Conservation (phyloP, 2,113 vertebrate species). For the Solenodon paradoxus region DNA sequence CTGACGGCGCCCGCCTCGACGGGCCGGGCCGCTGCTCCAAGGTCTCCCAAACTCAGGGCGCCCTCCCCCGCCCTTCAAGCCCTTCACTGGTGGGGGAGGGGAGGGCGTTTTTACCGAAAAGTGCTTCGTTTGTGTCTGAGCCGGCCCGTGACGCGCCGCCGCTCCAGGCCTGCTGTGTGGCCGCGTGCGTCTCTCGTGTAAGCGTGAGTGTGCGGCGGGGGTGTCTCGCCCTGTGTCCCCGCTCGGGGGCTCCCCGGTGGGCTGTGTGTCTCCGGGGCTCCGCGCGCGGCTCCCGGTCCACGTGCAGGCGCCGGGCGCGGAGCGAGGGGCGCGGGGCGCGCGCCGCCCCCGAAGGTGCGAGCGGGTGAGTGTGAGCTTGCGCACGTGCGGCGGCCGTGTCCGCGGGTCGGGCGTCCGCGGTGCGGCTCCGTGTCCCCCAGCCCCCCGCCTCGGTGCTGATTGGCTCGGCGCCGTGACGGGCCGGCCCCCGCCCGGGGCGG, state of each 20-base stretch:
- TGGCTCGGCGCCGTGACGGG: slow-evolving; percentile 69
- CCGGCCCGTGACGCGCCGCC: not conserved
- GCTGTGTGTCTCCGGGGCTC: not conserved
- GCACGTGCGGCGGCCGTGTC: slow-evolving; percentile 51
- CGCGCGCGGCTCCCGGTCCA: not conserved
- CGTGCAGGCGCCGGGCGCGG: not conserved
- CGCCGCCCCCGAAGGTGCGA: slow-evolving; percentile 4
- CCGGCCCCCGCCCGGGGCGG: slow-evolving; percentile 64
- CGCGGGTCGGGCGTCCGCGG: slow-evolving; percentile 27
- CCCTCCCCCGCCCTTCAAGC: not conserved
- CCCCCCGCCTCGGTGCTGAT: slow-evolving; percentile 58
- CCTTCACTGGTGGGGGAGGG: not conserved
- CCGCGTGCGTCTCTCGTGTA: not conserved
- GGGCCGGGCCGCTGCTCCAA: too few relatives aligned
- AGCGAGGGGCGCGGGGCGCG: slow-evolving; percentile 37
- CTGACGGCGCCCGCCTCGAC: not conserved
- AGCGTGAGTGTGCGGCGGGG: not conserved
- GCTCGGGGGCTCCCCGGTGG: not conserved
- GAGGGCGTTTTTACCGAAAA: not conserved
- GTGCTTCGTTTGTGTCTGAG: not conserved
- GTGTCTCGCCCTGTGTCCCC: not conserved
- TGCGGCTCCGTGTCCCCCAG: not conserved
- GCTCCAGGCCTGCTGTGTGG: not conserved
- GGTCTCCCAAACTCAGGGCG: rapidly evolving
- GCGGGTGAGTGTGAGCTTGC: slow-evolving; percentile 20